Evolutionary conservation across 2,888 invertebrate species (phyloP), one percentile per base, ranked within the genome.

Genomic region (Yponomeuta cagnagella): DNA sequence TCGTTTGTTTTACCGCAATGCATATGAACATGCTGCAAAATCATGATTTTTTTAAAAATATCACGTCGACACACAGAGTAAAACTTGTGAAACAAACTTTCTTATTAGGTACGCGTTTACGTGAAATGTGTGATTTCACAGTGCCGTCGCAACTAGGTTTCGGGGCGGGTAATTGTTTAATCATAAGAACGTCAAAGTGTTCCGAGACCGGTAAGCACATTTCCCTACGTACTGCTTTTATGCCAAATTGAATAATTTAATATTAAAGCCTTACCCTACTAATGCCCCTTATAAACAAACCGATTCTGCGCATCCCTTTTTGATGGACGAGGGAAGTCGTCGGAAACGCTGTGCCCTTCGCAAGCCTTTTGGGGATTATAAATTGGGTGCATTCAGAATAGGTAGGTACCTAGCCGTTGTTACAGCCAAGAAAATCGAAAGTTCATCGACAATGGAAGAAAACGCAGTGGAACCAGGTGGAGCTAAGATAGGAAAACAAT

Each of bases 161-260:
- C 37, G 48, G 74, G 66, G 74, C 76, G 73, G 37, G n/a, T 70
- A 70, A 43, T 73, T 77, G 70, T 70, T 64, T 74, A 76, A 75
- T 73, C 73, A 72, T 73, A 70, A 63, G 71, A 70, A 74, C 64
- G 30, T 64, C 64, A 69, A 48, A 68, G 52, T 58, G 52, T 58
- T 15, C 52, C 52, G 15, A 58, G 52, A 1, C 15, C 52, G 68
- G 66, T 48, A 72, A 69, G 66, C 65, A 71, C 68, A 70, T 71
- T 74, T 70, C 43, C 43, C 43, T 43, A 43, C 43, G 5, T 5
- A 74, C 75, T 70, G 75, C 73, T 73, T 72, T 76, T 76, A 75
- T 72, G 68, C 73, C 65, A 76, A 75, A 76, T 75, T 74, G 72
- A 72, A 68, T 70, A 70, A 58, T 71, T 64, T 70, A 71, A 71